Base-by-base conservation (phyloP, 2,113 vertebrate species). In the Philantomba maxwellii region DNA sequence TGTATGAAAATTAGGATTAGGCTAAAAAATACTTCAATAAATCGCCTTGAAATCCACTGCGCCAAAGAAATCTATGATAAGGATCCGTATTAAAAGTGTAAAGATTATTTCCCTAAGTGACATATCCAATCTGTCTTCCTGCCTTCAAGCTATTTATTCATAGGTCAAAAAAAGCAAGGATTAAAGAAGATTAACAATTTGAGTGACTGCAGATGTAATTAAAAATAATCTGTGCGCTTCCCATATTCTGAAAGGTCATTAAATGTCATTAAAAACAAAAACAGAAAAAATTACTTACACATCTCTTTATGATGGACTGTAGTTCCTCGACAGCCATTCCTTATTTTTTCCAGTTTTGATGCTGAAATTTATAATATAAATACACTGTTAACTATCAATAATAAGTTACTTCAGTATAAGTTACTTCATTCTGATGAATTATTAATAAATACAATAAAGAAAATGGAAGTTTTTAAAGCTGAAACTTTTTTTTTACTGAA, bases 321-420 rank as follows among this genome's bases (percentile, higher is more conserved):
- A 99, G 98, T 97, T 99, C 99, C 95, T 99, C 99, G 96, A 99
- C 98, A 84, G 99, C 99, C 99, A 99, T 99, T 96, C 14, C 77
- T 49, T 97, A 47, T 91, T 94, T 91, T 80, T 93, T 39, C 75
- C 94, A 90, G 82, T 89, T 89, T 87, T 64, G 49, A 90, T 86
- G 58, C 94, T 97, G 95, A 95, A 97, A 98, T 55, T n/a, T 81
- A 96, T 70, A 94, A 94, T 12, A 92, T 12, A 96, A 92, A 92
- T 15, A 95, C 53, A 83, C 14, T 62, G 73, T 96, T 95, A 96
- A 89, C 25, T 55, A 49, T 49, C 49, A 57, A 7, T 88, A 55
- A 9, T 62, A 80, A 89, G 28, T 66, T 85, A 28, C 85, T 95
- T 91, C 33, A 92, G 19, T 57, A 57, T 62, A 81, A 89, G 25